These are phyloP conservation scores for Myiothlypis coronata DNA, from an alignment of 2,797 vertebrate species.

Conservation along the genomic window DNA sequence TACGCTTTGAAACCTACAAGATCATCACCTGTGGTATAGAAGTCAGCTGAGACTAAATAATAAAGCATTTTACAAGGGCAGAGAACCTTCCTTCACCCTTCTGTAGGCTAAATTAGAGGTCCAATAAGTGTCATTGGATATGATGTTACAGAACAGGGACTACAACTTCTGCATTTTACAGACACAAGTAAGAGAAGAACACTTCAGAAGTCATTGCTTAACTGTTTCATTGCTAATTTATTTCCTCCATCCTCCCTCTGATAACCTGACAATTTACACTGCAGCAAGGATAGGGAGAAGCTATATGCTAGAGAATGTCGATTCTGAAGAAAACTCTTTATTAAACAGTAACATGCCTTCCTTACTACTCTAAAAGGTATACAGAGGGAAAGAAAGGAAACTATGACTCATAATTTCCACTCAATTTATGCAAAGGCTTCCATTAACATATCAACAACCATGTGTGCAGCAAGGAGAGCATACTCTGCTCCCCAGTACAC, in stretches of 20 bases:
- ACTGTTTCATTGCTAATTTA: not conserved
- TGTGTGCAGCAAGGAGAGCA: not conserved
- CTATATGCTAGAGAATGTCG: not conserved
- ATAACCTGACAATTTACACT: not conserved
- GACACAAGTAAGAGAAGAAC: not conserved
- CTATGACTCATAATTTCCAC: slow-evolving; percentile 37
- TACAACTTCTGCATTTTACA: not conserved
- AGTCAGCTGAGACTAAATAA: not conserved
- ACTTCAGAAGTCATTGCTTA: not conserved
- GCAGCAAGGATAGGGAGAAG: not conserved
- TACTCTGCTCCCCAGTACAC: not conserved
- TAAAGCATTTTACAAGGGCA: not conserved
- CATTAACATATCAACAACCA: slow-evolving; percentile 1
- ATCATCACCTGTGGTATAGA: not conserved
- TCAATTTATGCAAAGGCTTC: slow-evolving; percentile 4
- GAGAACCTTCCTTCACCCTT: not conserved
- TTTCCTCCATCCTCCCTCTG: not conserved
- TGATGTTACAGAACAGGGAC: not conserved
- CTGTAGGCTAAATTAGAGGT: not conserved
- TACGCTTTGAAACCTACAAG: not conserved
- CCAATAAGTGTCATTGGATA: not conserved
- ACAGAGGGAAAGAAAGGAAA: slow-evolving; percentile 10
- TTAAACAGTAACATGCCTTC: not conserved
- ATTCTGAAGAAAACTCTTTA: not conserved
- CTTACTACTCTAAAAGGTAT: not conserved